Base-by-base conservation (phyloP, 2,113 vertebrate genomes). In the Ciconia stormi region DNA sequence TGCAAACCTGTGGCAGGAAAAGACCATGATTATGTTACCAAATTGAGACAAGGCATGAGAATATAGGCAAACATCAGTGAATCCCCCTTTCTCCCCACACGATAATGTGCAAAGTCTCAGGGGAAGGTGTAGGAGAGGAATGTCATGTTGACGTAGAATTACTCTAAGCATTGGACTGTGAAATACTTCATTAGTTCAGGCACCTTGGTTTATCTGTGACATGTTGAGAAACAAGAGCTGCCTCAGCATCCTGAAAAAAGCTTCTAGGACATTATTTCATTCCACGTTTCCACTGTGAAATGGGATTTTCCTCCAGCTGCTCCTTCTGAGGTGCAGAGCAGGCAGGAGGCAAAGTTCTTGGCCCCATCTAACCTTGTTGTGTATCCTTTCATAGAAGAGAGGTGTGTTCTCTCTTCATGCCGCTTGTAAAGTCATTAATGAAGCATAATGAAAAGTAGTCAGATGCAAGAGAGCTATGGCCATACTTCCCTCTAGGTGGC, bases 1-100 rank as follows among this genome's bases (percentile, higher is more conserved):
- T 99, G 99, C 97, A 99, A 93, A 95, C 99, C 99, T 99, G 98
- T 30, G 82, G 71, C 88, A 92, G 82, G 38, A 53, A 92, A 47
- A 87, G 61, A 93, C 26, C 53, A 49, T 2, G 20, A 9, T 0
- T n/a, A 52, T 40, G 82, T 84, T 87, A 94, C 44, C 58, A 61
- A 52, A 73, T 0, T 49, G 36, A 82, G 47, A 74, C 44, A 46
- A 67, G 14, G 42, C 59, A 77, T 14, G 21, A 26, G 21, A 70
- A 87, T 21, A 80, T 2, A 71, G 61, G 47, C 53, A 87, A 82
- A 63, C 32, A 72, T 27, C 63, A 76, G 21, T 17, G 32, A 85
- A 77, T 49, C 13, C 38, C 21, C 29, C 23, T 22, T 50, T 38
- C 49, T 77, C 59, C 50, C 32, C 59, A 34, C 30, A 49, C 15